Evolutionary conservation across 2,113 vertebrate genomes (phyloP), one percentile per base, ranked within the genome.

Genomic region (Tetrax tetrax): DNA sequence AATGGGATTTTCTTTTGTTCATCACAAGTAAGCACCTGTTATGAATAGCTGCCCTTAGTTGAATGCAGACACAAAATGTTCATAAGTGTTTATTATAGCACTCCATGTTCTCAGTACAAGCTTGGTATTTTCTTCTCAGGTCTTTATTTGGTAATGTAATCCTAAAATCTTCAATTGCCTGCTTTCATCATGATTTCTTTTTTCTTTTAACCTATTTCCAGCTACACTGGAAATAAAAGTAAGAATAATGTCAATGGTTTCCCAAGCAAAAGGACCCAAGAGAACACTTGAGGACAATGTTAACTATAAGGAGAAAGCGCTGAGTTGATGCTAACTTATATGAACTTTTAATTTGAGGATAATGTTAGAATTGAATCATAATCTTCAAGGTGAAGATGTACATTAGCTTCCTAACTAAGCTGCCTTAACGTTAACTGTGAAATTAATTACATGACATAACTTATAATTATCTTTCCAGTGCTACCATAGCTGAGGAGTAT

Each of bases 321-420:
- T 82, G 79, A 95, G 75, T 63, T 84, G 81, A 95, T 95, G 81
- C 28, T 93, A 95, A 96, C 89, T 96, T 98, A 93, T 88, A 94
- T 94, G 88, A 97, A 95, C 94, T 98, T 97, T 96, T 98, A 97
- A 98, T 98, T 97, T 97, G 89, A 97, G 90, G 96, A 96, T 97
- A 97, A 95, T 89, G 57, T 92, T 91, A 92, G 93, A 97, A 98
- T 71, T 59, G 65, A 98, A 97, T 96, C 81, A 90, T 94, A 95
- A 93, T 97, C 96, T 98, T 96, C 90, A 96, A 97, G 96, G 97
- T 96, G 96, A 98, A 95, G 94, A 86, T 93, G 72, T 89, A 82
- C 83, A 96, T 97, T 90, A 93, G 48, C 92, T 95, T 89, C 45
- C 61, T 95, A 84, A 91, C 60, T 95, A 86, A 86, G 77, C 63